A percentile compares a stretch with the other conserved stretches of the same genome.
Evolutionary conservation across 1,140 invertebrate genomes (phyloP).

Genomic region (Drosophila serrata): DNA sequence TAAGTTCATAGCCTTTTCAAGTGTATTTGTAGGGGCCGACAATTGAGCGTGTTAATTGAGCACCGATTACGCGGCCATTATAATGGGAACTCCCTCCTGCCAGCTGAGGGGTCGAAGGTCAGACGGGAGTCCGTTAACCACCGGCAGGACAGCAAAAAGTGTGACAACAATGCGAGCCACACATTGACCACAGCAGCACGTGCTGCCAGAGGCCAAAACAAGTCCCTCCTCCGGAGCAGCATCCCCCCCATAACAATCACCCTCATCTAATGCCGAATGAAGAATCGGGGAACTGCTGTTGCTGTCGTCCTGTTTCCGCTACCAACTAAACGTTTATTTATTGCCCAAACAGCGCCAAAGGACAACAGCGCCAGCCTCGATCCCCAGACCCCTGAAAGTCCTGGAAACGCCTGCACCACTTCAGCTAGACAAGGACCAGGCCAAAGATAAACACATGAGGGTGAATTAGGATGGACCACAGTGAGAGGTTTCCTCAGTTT

Average conservation of each 20-base stretch:
- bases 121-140: constrained; percentile 57
- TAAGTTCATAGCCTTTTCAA: background rate
- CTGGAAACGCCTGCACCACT: constrained; percentile 54
- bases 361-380: constrained; percentile 42
- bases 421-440: constrained; percentile 76
- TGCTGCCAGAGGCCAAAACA: constrained; percentile 70
- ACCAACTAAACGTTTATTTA: constrained; percentile 81
- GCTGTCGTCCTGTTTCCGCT: constrained; percentile 76
- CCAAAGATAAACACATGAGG: constrained; percentile 77
- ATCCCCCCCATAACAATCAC: background rate
- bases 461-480: background rate
- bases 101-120: constrained; percentile 21
- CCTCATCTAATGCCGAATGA: constrained; percentile 16
- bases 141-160: constrained; percentile 59
- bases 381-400: constrained; percentile 2
- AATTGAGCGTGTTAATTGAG: constrained; percentile 72
- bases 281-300: constrained; percentile 62
- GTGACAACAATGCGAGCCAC: constrained; percentile 68
- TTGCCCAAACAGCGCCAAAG: constrained; percentile 79
- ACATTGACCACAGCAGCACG: constrained; percentile 79
- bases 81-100: constrained; percentile 34
- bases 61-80: constrained; percentile 71
- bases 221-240: constrained; percentile 11
- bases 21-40: constrained; percentile 13
- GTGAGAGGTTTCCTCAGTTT: no score